phyloP scores from a whole-genome alignment of 2,797 vertebrate genomes.

The Streptopelia turtur region DNA sequence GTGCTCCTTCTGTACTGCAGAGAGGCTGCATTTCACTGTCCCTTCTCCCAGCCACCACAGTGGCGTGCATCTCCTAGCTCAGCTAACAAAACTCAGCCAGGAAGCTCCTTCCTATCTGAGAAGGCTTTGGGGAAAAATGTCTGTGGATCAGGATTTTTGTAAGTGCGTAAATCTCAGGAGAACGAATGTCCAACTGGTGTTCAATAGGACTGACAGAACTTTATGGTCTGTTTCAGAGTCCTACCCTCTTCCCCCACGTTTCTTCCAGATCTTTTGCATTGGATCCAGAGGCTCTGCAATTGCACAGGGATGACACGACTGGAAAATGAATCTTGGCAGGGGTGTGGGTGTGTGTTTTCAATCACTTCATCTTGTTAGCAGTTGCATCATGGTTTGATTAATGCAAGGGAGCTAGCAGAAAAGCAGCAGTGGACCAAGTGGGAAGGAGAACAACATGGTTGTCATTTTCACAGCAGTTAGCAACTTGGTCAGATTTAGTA shows the following conservation, averaged over 20 bases:
- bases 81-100: not conserved
- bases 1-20: not conserved
- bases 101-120: not conserved
- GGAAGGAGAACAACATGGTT: not conserved
- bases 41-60: not conserved
- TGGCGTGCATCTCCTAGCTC: not conserved
- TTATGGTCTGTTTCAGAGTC: not conserved
- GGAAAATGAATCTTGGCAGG: not conserved
- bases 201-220: not conserved
- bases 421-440: not conserved
- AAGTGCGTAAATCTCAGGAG: rapidly evolving
- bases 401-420: not conserved
- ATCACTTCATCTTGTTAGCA: not conserved
- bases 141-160: not conserved
- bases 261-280: not conserved
- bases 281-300: not conserved
- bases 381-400: not conserved
- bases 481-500: no score
- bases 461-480: not conserved
- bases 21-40: rapidly evolving
- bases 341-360: not conserved
- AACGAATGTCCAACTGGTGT: not conserved
- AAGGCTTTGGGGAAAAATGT: not conserved
- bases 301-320: not conserved
- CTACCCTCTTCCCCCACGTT: not conserved